Evolutionary conservation across 2,797 vertebrate species (phyloP).

Genomic region (Onychomys leucogaster): DNA sequence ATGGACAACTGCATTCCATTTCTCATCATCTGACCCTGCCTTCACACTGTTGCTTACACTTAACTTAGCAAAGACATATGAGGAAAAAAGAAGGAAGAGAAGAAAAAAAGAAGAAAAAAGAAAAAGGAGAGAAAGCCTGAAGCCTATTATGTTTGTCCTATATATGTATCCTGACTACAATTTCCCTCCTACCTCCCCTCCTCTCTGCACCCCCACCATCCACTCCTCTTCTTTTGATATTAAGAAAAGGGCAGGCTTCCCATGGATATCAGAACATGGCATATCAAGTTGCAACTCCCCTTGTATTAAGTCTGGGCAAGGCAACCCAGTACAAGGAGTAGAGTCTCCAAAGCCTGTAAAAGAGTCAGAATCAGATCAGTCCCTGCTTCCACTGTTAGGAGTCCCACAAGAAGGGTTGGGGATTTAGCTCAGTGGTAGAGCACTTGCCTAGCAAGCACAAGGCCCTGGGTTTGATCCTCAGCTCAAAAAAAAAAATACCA

Average conservation of each 20-base stretch:
- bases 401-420: neutral
- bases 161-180: no score
- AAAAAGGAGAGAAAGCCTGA: neutral
- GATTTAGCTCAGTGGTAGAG: no score
- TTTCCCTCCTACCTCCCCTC: neutral
- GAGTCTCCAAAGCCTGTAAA: neutral
- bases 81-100: neutral
- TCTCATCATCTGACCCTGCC: neutral
- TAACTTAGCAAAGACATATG: constrained; percentile 58
- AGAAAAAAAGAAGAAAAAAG: neutral
- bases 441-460: no score
- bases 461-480: no score
- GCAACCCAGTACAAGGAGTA: neutral
- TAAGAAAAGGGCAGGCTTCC: neutral
- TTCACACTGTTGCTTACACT: neutral
- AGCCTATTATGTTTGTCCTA: constrained; percentile 13
- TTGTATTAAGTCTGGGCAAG: neutral
- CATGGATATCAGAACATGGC: neutral
- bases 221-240: neutral
- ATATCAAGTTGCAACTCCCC: neutral
- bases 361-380: neutral
- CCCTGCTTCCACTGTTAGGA: neutral
- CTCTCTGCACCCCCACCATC: neutral
- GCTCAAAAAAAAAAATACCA: no score
- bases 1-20: neutral